phyloP scores from a whole-genome alignment of 2,888 invertebrate genomes.

The Hybos culiciformis region DNA sequence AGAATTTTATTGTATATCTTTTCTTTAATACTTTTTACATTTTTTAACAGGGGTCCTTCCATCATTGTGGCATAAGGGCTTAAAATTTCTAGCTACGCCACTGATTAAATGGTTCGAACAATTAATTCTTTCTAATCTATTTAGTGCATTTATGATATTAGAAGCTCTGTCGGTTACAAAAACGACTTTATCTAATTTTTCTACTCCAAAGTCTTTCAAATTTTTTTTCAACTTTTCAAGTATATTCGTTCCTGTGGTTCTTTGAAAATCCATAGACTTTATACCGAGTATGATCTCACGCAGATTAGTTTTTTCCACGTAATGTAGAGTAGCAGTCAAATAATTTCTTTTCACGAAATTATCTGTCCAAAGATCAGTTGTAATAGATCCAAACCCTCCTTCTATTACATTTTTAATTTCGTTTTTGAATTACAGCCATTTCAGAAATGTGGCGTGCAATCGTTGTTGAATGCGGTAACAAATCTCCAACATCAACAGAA shows the following conservation, averaged over 20 bases:
- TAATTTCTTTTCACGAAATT: no score
- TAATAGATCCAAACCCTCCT: background rate
- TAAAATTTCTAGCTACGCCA: no score
- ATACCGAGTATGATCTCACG: background rate
- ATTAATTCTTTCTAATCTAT: background rate
- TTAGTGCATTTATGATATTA: background rate
- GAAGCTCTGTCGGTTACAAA: background rate
- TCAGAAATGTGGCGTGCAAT: background rate
- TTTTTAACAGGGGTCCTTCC: no score
- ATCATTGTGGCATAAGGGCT: no score
- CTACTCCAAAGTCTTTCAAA: background rate
- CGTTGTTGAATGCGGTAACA: conserved; percentile 1
- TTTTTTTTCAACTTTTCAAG: background rate
- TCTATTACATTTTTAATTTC: background rate
- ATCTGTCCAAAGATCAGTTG: background rate
- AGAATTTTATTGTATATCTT: background rate
- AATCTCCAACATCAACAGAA: conserved; percentile 2
- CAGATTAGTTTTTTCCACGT: background rate
- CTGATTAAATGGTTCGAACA: background rate
- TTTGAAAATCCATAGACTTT: background rate
- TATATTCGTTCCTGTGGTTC: background rate
- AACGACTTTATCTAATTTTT: background rate
- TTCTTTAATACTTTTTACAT: no score
- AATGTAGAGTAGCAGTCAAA: no score
- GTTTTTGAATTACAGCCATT: background rate